Evolutionary conservation across 2,797 vertebrate species (phyloP).

Genomic region (Chromis chromis): DNA sequence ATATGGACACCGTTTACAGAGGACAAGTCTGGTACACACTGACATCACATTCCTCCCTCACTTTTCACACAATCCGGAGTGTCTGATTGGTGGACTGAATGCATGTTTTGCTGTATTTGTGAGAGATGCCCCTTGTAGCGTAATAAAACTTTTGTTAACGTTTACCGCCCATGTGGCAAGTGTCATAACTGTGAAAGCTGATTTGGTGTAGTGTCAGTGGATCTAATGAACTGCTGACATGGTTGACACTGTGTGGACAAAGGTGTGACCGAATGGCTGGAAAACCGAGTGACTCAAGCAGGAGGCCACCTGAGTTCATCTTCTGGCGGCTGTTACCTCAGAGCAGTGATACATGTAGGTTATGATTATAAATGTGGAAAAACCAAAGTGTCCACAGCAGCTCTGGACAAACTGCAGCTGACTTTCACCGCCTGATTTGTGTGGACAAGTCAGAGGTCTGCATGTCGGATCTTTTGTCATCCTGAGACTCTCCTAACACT

Average conservation of each 20-base stretch:
- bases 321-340: background rate
- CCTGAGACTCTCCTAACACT: background rate
- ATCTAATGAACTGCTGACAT: conserved; percentile 45
- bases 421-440: no score
- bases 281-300: conserved; percentile 16
- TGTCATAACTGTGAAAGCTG: conserved; percentile 29
- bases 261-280: background rate
- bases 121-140: background rate
- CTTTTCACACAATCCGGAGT: conserved; percentile 21
- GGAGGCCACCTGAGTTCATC: background rate
- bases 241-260: conserved; percentile 7
- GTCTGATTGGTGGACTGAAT: conserved; percentile 9
- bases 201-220: conserved; percentile 13
- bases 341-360: background rate
- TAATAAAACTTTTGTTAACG: background rate
- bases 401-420: no score
- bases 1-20: conserved; percentile 58
- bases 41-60: conserved; percentile 37
- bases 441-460: no score
- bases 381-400: background rate
- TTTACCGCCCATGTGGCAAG: conserved; percentile 1
- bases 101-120: background rate
- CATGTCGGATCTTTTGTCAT: no score
- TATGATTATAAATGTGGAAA: background rate
- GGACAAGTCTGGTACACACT: conserved; percentile 25